A percentile compares a stretch with the other conserved stretches of the same genome.
Evolutionary conservation across 92 coral and sea anemone genomes (phyloP).

Genomic region (Palythoa caribaeorum): DNA sequence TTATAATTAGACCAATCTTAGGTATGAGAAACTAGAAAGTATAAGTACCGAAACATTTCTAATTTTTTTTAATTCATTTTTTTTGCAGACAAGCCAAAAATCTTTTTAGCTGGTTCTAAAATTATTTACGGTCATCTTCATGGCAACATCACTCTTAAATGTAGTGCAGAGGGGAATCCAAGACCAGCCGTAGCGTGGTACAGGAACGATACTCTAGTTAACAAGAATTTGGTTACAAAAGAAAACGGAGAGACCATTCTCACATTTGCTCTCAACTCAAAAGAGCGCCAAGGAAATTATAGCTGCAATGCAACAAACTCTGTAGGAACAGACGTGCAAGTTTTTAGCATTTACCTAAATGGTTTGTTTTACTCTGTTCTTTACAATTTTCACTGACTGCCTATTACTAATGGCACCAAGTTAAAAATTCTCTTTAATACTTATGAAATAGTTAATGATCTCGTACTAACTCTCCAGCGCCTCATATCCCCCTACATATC

Average conservation of each 20-base stretch:
- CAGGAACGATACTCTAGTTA: background rate
- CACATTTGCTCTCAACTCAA: background rate
- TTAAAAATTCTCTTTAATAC: too few relatives aligned
- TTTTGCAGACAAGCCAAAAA: constrained; percentile 38
- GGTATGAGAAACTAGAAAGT: too few relatives aligned
- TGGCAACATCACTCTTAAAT: constrained; percentile 26
- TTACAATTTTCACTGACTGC: too few relatives aligned
- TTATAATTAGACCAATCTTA: too few relatives aligned
- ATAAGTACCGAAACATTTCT: background rate
- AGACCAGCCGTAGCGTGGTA: constrained; percentile 5
- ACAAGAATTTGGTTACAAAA: background rate
- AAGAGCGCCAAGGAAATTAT: constrained; percentile 3
- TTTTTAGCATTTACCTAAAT: background rate
- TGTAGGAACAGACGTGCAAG: constrained; percentile 2
- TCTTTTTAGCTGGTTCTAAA: background rate
- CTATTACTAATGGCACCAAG: too few relatives aligned
- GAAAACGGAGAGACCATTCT: background rate
- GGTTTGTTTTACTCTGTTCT: too few relatives aligned
- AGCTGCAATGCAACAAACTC: constrained; percentile 13
- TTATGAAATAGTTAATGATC: too few relatives aligned
- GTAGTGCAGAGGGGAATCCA: constrained; percentile 33
- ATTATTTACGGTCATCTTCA: background rate
- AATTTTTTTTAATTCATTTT: background rate
- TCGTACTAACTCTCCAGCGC: too few relatives aligned
- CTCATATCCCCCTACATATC: too few relatives aligned